Base-by-base conservation (phyloP, 2,888 invertebrate species). In the Scelioninae gen. 2 region DNA sequence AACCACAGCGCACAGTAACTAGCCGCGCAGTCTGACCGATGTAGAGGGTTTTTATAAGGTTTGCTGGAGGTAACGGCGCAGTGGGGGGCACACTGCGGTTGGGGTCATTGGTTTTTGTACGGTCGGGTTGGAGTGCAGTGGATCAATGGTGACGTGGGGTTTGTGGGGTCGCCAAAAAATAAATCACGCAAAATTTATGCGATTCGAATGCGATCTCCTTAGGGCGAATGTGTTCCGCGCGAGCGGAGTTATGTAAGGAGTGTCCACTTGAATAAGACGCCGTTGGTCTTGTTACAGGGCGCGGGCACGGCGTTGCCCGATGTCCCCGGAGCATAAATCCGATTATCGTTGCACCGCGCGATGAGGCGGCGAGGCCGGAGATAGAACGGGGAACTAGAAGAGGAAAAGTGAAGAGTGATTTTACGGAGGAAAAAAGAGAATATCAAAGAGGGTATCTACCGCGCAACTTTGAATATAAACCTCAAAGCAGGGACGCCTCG, bases 401-500 rank as follows among this genome's bases (percentile, higher is more conserved):
- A 70, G 67, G 57, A 70, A 60, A 65, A 65, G 70, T 57, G 65
- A 64, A 71, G 63, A 67, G 70, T 74, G 70, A 67, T 72, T 75
- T 72, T 69, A 72, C 67, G 73, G 69, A 45, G 57, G 64, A 71
- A 73, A 75, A 72, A 76, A 77, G 74, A 63, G 74, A 61, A 74
- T 64, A 65, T 67, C 58, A 67, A 74, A 72, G 73, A 77, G 73
- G 80, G 78, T 78, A 80, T 80, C 78, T 78, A 75, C 61, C 74
- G 73, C 57, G 67, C 78, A 84, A 84, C 81, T 85, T 85, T 84
- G 84, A 84, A 85, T 84, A 83, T 84, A 84, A 85, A 84, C 81
- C 79, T 78, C 69, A 79, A 81, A 75, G 81, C 73, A 76, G 77
- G 76, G 77, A 79, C 79, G 78, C 77, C 70, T 77, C 76, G 79